Base-by-base conservation (phyloP, 2,888 invertebrate genomes). In the Drosophila neonasuta region DNA sequence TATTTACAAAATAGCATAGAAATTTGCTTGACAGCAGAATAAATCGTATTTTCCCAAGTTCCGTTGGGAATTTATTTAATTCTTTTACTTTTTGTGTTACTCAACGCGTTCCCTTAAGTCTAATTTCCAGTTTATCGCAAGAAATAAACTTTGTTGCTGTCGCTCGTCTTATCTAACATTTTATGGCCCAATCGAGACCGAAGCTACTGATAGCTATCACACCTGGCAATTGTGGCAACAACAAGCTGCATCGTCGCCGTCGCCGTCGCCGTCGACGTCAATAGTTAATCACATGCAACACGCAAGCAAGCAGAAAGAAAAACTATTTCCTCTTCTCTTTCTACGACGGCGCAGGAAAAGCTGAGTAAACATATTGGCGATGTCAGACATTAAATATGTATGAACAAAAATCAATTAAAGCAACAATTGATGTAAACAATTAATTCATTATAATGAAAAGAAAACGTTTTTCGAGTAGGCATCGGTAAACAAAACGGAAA, bases 361-460 rank as follows among this genome's bases (percentile, higher is more conserved):
- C 34, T 52, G 45, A 44, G 29, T 32, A 58, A 49, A 49, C 55
- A 39, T 49, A 48, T 42, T 51, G 57, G 32, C 57, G 54, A 41
- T 48, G 61, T 44, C 50, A 55, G 60, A 10, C 63, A 65, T 79
- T 68, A 62, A 77, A 71, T 68, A 81, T 79, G 71, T 66, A 68
- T 82, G 59, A 61, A 75, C 54, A 68, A 62, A 75, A 75, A 75
- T 68, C 80, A 65, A 77, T 80, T 55, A 55, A 65, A 57, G 51
- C 34, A 51, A 48, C 57, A 48, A 11, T 34, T 58, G 69, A 41
- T 63, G 64, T 63, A 66, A 68, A 51, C 71, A 83, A 74, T 71
- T 79, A 68, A 75, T 81, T 81, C 68, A 66, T 75, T 73, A 69
- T 73, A 81, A 81, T 81, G 70, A 81, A 79, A 80, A 61, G 67